A percentile compares a stretch with the other conserved stretches of the same genome.
Conservation (phyloP, 2,797 vertebrate genomes). For the Hipposideros larvatus region DNA sequence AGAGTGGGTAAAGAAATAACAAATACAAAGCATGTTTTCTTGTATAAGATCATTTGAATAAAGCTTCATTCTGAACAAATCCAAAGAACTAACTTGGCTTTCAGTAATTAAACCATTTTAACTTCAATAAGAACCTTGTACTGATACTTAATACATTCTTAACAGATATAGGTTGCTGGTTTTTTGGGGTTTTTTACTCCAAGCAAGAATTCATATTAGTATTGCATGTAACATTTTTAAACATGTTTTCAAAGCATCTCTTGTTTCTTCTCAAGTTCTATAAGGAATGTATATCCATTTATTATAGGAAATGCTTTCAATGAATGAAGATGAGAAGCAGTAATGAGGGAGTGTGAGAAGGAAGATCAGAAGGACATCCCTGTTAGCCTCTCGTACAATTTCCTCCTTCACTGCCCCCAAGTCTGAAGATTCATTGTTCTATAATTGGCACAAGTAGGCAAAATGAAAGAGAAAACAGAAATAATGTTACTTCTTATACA, state of each 20-base stretch:
- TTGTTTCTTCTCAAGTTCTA: constrained; percentile 19
- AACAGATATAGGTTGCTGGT: background rate
- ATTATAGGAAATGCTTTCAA: background rate
- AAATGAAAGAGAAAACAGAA: background rate
- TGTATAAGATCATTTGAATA: background rate
- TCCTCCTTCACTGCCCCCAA: background rate
- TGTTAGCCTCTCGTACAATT: background rate
- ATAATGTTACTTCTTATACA: background rate
- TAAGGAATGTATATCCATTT: background rate
- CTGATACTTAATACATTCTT: background rate
- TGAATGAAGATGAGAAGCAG: background rate
- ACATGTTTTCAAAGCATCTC: background rate
- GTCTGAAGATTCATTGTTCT: background rate
- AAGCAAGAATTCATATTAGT: constrained; percentile 14
- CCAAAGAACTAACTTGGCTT: background rate
- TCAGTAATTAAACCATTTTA: constrained; percentile 18
- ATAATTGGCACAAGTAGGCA: background rate
- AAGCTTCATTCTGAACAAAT: background rate
- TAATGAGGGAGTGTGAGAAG: background rate
- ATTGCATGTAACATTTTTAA: background rate
- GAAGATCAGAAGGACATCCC: background rate
- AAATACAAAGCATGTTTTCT: background rate
- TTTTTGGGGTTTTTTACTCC: background rate
- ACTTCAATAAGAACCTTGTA: background rate
- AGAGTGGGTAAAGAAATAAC: background rate